phyloP scores from a whole-genome alignment of 2,888 invertebrate genomes.

The Tuberolachnus salignus region DNA sequence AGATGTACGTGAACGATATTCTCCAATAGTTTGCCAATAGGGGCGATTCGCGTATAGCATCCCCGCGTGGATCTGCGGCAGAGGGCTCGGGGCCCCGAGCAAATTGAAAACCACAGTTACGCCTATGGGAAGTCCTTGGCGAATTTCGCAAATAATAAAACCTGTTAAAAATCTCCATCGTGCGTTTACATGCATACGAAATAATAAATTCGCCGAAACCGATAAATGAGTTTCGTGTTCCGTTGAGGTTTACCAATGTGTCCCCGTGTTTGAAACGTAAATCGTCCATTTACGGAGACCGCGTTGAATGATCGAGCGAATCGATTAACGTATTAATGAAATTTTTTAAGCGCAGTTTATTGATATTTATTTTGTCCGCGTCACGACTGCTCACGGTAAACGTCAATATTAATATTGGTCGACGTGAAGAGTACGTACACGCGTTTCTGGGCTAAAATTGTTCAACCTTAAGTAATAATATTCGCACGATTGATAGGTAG shows the following conservation, averaged over 20 bases:
- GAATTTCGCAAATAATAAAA: no score
- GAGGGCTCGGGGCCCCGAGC: no score
- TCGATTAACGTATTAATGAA: neutral
- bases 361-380: conserved; percentile 1
- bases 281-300: neutral
- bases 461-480: conserved; percentile 11
- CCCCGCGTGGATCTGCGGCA: no score
- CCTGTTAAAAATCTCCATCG: no score
- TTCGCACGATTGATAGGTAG: neutral
- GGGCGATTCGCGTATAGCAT: no score
- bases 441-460: neutral
- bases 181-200: no score
- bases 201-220: neutral
- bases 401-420: neutral
- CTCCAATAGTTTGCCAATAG: no score
- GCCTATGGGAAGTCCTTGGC: no score
- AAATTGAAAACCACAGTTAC: no score
- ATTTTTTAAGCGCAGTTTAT: conserved; percentile 11
- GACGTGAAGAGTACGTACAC: neutral
- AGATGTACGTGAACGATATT: no score
- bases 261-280: conserved; percentile 8
- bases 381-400: conserved; percentile 32
- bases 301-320: neutral
- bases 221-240: neutral
- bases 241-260: no score